Percentiles rank a stretch among this genome's conserved stretches.
Conservation (phyloP, 2,113 vertebrate genomes). For the Chauna torquata region DNA sequence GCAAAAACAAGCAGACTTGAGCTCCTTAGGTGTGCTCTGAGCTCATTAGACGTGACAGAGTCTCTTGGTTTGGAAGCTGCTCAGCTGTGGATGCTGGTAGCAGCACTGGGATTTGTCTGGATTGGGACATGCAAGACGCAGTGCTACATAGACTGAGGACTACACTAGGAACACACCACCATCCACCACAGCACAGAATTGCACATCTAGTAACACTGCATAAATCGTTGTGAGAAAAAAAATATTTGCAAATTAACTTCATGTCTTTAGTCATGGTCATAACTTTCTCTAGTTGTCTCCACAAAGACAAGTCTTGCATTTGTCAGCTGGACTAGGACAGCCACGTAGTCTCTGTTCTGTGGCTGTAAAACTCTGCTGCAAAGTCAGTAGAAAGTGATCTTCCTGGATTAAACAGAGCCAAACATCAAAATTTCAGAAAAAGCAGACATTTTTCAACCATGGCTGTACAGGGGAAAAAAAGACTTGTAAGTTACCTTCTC, state of each 20-base stretch:
- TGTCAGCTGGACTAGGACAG: not conserved
- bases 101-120: not conserved
- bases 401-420: not conserved
- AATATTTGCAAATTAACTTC: not conserved
- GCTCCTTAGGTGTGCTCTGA: not conserved
- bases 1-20: not conserved
- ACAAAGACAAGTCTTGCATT: not conserved
- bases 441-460: accelerated
- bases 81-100: accelerated
- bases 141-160: accelerated
- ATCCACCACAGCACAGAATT: not conserved
- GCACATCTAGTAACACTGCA: accelerated
- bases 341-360: not conserved
- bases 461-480: not conserved
- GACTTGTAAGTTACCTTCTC: conserved; percentile 84
- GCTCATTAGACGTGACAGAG: not conserved
- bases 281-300: not conserved
- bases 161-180: not conserved
- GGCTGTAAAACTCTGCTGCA: not conserved
- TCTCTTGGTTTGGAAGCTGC: not conserved
- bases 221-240: accelerated
- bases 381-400: not conserved
- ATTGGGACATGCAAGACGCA: not conserved
- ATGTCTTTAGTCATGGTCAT: not conserved
- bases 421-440: accelerated